Conservation (phyloP, 2,113 vertebrate species). For the Malurus melanocephalus region DNA sequence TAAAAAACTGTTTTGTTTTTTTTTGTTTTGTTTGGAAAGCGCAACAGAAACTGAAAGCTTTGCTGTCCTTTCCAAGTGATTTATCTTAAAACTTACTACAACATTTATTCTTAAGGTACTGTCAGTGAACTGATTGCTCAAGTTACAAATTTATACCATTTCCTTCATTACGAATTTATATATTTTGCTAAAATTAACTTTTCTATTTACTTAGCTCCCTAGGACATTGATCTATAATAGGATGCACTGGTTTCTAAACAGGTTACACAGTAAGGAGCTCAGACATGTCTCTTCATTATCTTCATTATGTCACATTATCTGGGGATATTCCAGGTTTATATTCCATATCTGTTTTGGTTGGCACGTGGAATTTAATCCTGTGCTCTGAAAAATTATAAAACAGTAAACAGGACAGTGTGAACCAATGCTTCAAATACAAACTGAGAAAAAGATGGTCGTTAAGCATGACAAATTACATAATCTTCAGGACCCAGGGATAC, state of each 20-base stretch:
- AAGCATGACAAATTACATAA: neutral
- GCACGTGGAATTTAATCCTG: neutral
- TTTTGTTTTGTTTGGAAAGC: neutral
- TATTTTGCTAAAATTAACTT: neutral
- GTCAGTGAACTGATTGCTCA: neutral
- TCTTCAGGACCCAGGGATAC: neutral
- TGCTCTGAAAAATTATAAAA: neutral
- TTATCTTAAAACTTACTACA: neutral
- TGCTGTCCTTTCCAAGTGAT: neutral
- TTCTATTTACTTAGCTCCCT: neutral
- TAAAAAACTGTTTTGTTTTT: neutral
- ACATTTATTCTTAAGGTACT: neutral
- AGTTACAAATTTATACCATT: neutral
- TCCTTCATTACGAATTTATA: neutral
- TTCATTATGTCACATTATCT: neutral
- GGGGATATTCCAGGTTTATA: neutral
- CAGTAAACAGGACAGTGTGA: neutral
- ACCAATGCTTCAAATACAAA: neutral
- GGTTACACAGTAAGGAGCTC: neutral
- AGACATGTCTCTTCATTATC: neutral
- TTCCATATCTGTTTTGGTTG: neutral
- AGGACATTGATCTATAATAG: neutral
- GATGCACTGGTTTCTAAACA: neutral
- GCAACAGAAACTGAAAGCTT: neutral
- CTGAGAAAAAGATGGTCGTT: neutral